Evolutionary conservation across 37 sponge, comb jelly and placozoan species (phyloP), one percentile per base, ranked within the genome.

Genomic region (Cliona cf. orientalis): DNA sequence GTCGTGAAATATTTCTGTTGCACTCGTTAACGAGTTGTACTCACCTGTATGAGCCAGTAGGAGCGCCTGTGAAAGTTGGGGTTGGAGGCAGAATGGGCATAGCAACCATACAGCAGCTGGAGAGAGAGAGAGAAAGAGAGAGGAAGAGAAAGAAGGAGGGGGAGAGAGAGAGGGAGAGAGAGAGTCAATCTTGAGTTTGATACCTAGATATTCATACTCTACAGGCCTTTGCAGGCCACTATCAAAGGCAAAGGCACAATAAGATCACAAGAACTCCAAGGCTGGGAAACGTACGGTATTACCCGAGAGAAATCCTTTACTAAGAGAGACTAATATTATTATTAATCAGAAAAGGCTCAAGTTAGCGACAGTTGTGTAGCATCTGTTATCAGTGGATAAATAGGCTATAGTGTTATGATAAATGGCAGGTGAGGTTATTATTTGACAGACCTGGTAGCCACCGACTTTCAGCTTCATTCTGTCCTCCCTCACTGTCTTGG

Each of bases 31-130:
- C 19, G 25, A 35, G 6, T 25, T 26, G 38, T 42, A 41, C 71
- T 53, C 71, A 85, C 82, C 63, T 68, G 59, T 17, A 85, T 58
- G 49, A 85, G 67, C 91, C 87, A 87, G 58, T 87, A 87, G 42
- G 58, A 69, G 31, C 81, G 44, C 26, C 87, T 57, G 32, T 87
- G 87, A 35, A 87, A 74, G 37, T 80, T 29, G 35, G 80, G 81
- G 34, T 79, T 80, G 19, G 87, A 80, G 37, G 66, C 75, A 12
- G 67, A 74, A 46, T 87, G 87, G 36, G 81, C 71, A 39, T 87
- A 87, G 69, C 80, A 80, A 49, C 73, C 87, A 65, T 80, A 80
- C 58, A 87, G 42, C 45, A 87, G 74, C 81, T 87, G 69, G n/a
- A 71, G n/a, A 29, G 63, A 21, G 3, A 35, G 42, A 29, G 12